A percentile compares a stretch with the other conserved stretches of the same genome.
These are phyloP conservation scores for Pseudococcus longispinus DNA, from an alignment of 2,888 invertebrate species.

Conservation along the genomic window DNA sequence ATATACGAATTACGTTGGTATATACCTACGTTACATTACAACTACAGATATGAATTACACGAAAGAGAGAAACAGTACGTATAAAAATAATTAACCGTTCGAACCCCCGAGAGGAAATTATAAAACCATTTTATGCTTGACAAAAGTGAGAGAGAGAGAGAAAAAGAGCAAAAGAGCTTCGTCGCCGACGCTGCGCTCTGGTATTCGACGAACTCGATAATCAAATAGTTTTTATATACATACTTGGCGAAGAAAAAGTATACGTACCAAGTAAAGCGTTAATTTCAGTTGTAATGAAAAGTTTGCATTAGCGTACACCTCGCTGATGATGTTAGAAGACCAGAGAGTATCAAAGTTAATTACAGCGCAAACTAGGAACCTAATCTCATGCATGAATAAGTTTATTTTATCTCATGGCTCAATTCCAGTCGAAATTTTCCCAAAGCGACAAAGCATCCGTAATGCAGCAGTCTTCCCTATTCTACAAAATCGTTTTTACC, in stretches of 20 bases:
- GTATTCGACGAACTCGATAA: conserved; percentile 13
- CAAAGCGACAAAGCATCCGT: conserved; percentile 46
- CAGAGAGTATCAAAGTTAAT: conserved; percentile 46
- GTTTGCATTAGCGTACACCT: conserved; percentile 43
- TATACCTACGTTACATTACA: background rate
- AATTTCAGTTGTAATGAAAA: conserved; percentile 42
- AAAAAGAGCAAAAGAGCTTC: background rate
- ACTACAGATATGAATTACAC: background rate
- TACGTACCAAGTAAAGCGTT: conserved; percentile 38
- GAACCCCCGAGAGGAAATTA: background rate
- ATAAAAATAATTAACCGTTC: background rate
- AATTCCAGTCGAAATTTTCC: conserved; percentile 49
- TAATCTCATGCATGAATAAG: conserved; percentile 51
- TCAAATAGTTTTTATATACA: conserved; percentile 23
- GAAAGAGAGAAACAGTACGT: background rate
- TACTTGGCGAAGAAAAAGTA: conserved; percentile 37
- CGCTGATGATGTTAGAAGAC: conserved; percentile 46
- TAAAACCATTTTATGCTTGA: background rate
- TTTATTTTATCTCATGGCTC: conserved; percentile 49
- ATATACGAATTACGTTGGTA: too few relatives aligned
- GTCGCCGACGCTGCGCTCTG: background rate
- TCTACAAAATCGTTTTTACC: conserved; percentile 32
- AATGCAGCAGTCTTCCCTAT: conserved; percentile 36
- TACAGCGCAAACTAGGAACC: conserved; percentile 45
- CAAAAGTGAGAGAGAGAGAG: background rate